Conservation (phyloP, 2,888 invertebrate species). For the Limnephilus rhombicus region DNA sequence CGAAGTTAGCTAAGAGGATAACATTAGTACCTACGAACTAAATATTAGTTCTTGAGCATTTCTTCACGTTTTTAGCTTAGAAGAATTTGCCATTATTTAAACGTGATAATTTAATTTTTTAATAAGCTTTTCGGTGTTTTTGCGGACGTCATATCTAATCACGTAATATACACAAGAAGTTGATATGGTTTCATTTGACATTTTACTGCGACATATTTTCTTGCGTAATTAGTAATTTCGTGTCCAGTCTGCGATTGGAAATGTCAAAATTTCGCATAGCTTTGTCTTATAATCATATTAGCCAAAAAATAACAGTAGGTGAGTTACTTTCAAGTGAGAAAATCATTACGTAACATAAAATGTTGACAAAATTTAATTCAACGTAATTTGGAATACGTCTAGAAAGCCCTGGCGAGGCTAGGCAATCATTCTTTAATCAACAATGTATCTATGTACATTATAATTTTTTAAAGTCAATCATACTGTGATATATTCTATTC, state of each 20-base stretch:
- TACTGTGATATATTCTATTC: too few relatives aligned
- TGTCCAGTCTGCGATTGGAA: not conserved
- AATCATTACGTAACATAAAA: not conserved
- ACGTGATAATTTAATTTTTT: not conserved
- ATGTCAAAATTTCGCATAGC: not conserved
- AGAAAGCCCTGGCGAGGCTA: not conserved
- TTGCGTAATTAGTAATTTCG: not conserved
- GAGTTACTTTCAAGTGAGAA: not conserved
- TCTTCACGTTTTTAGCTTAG: not conserved
- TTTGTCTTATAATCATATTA: not conserved
- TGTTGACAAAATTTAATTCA: not conserved
- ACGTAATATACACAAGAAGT: not conserved
- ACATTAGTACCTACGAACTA: too few relatives aligned
- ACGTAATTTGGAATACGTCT: not conserved
- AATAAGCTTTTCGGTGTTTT: not conserved
- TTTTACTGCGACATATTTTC: not conserved
- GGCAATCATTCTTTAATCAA: not conserved
- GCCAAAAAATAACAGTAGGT: not conserved
- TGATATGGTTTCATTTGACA: constrained; percentile 20
- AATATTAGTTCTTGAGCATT: not conserved
- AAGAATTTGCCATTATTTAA: not conserved
- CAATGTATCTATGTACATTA: too few relatives aligned
- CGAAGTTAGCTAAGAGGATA: too few relatives aligned
- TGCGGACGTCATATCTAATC: not conserved
- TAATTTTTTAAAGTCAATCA: too few relatives aligned